Conservation (phyloP, 2,797 vertebrate species). For the Smutsia gigantea region DNA sequence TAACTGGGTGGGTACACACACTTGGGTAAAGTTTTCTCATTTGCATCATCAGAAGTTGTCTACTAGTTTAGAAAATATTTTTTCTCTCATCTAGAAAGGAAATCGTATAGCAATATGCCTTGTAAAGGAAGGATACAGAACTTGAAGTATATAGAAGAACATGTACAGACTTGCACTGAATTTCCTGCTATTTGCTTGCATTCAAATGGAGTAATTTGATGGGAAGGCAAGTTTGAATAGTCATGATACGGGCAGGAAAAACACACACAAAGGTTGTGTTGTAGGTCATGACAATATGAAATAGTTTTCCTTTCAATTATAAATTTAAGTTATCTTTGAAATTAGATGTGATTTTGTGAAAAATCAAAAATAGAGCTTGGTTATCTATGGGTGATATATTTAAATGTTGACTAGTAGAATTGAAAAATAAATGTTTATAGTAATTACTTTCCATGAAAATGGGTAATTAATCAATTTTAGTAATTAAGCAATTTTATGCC, state of each 20-base stretch:
- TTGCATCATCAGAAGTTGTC: constrained; percentile 60
- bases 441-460: constrained; percentile 35
- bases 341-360: constrained; percentile 29
- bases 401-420: background rate
- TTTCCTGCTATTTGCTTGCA: constrained; percentile 47
- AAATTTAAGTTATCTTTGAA: constrained; percentile 9
- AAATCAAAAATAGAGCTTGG: constrained; percentile 24
- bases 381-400: background rate
- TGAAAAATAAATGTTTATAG: constrained; percentile 36
- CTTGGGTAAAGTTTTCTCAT: constrained; percentile 37
- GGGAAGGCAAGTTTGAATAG: constrained; percentile 12
- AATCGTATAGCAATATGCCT: background rate
- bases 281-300: background rate
- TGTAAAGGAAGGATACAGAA: background rate
- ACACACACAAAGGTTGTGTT: background rate
- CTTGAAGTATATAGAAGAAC: background rate
- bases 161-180: background rate
- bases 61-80: background rate
- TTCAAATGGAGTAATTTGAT: constrained; percentile 40
- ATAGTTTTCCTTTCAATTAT: constrained; percentile 26
- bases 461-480: background rate
- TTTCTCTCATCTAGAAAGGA: constrained; percentile 41
- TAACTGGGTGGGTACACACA: background rate
- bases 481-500: constrained; percentile 1
- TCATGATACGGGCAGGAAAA: background rate